phyloP scores from a whole-genome alignment of 1,140 invertebrate species.

The Sycobia sp. region DNA sequence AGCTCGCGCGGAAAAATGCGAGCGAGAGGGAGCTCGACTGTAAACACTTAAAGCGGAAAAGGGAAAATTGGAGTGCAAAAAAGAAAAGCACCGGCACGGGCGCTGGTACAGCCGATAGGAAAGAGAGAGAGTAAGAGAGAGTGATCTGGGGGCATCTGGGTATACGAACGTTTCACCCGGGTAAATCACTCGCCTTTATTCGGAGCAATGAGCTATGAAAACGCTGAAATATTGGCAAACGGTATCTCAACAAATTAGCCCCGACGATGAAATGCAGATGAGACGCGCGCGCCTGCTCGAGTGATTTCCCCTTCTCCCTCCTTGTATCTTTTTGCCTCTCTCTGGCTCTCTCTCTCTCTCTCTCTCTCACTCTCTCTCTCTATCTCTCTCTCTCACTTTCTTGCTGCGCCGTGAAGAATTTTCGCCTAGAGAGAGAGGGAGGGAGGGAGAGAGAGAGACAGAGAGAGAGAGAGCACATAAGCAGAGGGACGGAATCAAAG shows the following conservation, averaged over 20 bases:
- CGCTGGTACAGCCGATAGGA: not conserved
- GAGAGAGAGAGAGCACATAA: conserved; percentile 37
- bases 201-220: conserved; percentile 22
- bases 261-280: conserved; percentile 58
- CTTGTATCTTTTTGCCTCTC: too few relatives aligned
- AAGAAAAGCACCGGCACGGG: not conserved
- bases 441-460: conserved; percentile 30
- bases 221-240: conserved; percentile 61
- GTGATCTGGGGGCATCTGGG: too few relatives aligned
- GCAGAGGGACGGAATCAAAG: conserved; percentile 52
- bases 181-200: too few relatives aligned
- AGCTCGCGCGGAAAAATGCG: too few relatives aligned
- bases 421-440: too few relatives aligned
- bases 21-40: conserved; percentile 6
- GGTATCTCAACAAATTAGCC: conserved; percentile 63
- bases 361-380: too few relatives aligned
- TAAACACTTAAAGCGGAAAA: conserved; percentile 2
- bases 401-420: not conserved
- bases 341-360: too few relatives aligned
- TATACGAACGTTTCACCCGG: too few relatives aligned
- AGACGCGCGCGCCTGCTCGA: conserved; percentile 37
- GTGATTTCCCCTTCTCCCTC: too few relatives aligned
- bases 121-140: too few relatives aligned
- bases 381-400: too few relatives aligned
- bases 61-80: too few relatives aligned